Evolutionary conservation across 2,113 vertebrate genomes (phyloP).

Genomic region (Erythrocercus mccallii): DNA sequence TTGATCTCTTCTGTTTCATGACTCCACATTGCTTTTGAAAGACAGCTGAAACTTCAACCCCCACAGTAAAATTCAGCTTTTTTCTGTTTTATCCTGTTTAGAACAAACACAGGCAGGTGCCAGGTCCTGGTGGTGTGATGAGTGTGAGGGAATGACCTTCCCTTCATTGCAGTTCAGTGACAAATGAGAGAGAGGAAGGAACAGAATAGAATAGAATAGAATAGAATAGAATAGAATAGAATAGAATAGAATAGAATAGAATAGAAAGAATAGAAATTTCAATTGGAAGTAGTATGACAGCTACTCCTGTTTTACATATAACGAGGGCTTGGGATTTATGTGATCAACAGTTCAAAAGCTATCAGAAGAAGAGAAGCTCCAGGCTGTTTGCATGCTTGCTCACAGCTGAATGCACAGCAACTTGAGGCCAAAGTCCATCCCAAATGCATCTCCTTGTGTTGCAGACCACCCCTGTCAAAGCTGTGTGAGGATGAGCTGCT

Average conservation of each 20-base stretch:
- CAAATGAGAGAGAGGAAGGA: neutral
- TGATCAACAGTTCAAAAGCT: neutral
- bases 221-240: no score
- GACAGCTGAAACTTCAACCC: neutral
- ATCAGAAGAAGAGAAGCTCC: neutral
- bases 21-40: neutral
- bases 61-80: neutral
- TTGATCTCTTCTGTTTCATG: constrained; percentile 29
- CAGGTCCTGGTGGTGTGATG: neutral
- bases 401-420: neutral
- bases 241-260: neutral
- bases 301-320: neutral
- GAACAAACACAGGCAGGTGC: neutral
- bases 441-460: fast-evolving
- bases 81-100: neutral
- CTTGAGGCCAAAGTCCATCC: neutral
- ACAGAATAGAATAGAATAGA: neutral
- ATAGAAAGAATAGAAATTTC: neutral
- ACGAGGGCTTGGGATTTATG: neutral
- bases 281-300: neutral
- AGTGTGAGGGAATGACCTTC: neutral
- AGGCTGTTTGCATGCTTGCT: neutral
- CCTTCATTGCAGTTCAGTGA: neutral
- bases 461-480: neutral
- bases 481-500: neutral